Percentiles rank a stretch among this genome's conserved stretches.
Evolutionary conservation across 2,888 invertebrate species (phyloP).

Genomic region (Drosophila nr. medialis): DNA sequence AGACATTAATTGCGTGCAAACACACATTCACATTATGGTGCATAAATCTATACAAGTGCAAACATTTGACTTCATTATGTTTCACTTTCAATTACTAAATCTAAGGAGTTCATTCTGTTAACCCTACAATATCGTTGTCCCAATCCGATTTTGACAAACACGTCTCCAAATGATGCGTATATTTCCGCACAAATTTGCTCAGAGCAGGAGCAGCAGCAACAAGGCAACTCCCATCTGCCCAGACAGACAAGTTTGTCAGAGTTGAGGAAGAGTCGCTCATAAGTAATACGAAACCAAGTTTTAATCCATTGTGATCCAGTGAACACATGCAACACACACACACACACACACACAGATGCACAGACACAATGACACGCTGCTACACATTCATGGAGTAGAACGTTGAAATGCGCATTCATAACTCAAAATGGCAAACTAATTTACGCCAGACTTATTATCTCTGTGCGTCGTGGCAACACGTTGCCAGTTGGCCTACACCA

Average conservation of each 20-base stretch:
- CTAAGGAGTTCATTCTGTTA: conserved; percentile 36
- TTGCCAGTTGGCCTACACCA: conserved; percentile 33
- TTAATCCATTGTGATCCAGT: conserved; percentile 68
- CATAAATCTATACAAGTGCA: neutral
- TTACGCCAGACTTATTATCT: conserved; percentile 80
- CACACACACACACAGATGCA: neutral
- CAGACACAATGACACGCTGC: neutral
- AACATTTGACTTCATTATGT: neutral
- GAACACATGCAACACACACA: conserved; percentile 27
- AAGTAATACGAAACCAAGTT: conserved; percentile 57
- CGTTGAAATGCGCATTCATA: conserved; percentile 79
- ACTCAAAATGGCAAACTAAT: conserved; percentile 81
- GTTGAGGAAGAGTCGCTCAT: conserved; percentile 23
- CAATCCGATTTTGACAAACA: conserved; percentile 19
- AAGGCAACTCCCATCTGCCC: neutral
- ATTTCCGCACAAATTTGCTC: conserved; percentile 16
- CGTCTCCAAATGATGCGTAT: conserved; percentile 17
- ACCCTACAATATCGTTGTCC: conserved; percentile 9
- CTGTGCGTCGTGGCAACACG: conserved; percentile 64
- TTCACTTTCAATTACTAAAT: neutral
- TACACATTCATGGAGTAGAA: conserved; percentile 15
- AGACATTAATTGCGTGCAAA: neutral
- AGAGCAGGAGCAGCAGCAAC: neutral
- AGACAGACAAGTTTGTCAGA: conserved; percentile 32
- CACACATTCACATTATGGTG: neutral